phyloP scores from a whole-genome alignment of 2,113 vertebrate genomes.

The Dunckerocampus dactyliophorus region DNA sequence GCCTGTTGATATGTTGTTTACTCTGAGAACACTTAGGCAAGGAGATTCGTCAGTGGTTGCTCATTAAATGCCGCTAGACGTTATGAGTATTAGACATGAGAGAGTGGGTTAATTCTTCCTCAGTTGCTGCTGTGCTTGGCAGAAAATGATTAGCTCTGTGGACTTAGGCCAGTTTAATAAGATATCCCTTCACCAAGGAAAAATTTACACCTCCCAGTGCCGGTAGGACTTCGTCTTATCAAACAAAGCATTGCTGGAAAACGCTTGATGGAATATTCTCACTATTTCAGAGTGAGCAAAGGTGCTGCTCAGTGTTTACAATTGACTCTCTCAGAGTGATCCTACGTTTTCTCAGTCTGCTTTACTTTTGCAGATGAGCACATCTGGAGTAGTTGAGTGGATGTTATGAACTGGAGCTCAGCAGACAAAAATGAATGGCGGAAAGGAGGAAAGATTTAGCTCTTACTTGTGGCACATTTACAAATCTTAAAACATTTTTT shows the following conservation, averaged over 20 bases:
- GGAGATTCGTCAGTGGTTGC: slow-evolving; percentile 5
- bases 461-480: not conserved
- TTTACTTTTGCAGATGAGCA: slow-evolving; percentile 32
- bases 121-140: slow-evolving; percentile 38
- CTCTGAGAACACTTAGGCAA: slow-evolving; percentile 44
- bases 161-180: slow-evolving; percentile 46
- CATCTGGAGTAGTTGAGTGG: slow-evolving; percentile 42
- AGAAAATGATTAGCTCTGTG: slow-evolving; percentile 30
- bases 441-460: not conserved
- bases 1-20: slow-evolving; percentile 20
- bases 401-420: slow-evolving; percentile 34
- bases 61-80: slow-evolving; percentile 27
- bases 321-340: slow-evolving; percentile 17
- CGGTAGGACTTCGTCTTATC: slow-evolving; percentile 40
- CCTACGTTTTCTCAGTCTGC: slow-evolving; percentile 6
- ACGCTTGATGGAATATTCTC: slow-evolving; percentile 41
- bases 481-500: not conserved
- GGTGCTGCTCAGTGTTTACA: slow-evolving; percentile 12
- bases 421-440: slow-evolving; percentile 4
- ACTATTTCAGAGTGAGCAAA: slow-evolving; percentile 42
- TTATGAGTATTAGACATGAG: slow-evolving; percentile 33
- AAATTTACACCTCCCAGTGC: slow-evolving; percentile 40
- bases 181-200: slow-evolving; percentile 35
- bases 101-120: slow-evolving; percentile 27
- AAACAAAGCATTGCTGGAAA: slow-evolving; percentile 33